Evolutionary conservation across 2,113 vertebrate genomes (phyloP), one percentile per base, ranked within the genome.

Genomic region (Suricata suricatta): DNA sequence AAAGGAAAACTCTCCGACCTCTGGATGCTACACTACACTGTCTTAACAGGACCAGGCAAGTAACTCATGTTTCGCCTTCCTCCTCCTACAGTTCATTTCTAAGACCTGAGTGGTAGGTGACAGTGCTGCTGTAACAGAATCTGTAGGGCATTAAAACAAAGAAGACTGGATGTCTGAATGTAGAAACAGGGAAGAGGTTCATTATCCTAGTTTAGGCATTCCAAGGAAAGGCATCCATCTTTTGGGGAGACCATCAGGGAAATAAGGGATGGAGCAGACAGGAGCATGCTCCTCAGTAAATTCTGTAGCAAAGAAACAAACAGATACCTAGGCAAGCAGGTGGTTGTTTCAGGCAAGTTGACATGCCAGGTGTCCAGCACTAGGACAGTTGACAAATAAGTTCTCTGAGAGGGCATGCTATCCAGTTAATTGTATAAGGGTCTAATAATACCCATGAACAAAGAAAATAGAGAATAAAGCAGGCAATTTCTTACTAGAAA

Each of bases 401-500:
- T 68, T 47, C 12, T 63, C 23, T 27, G 2, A 27, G 13, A 19
- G 6, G 25, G 27, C n/a, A 88, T 80, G 23, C 12, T 33, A 81
- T 13, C 35, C 44, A 38, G 64, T 88, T 72, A 33, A 88, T 29
- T 74, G 60, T 35, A 41, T 27, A 54, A 85, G 38, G 54, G 57
- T 69, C 16, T 90, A 83, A 71, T 74, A 94, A 80, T 79, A 89
- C 1, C 13, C 3, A 35, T 60, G 79, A 63, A n/a, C 76, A 93
- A 97, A 81, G 71, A 88, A 94, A 88, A 91, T 5, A 12, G 52
- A 93, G 29, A 93, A 85, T 7, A 81, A 90, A 72, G 12, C n/a
- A 82, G 29, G 50, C 74, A 29, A 54, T 50, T 47, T 31, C 60
- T 71, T 60, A 81, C 31, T 79, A 82, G 47, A 23, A 84, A 92